Base-by-base conservation (phyloP, 2,888 invertebrate genomes). In the Dromius quadrimaculatus region DNA sequence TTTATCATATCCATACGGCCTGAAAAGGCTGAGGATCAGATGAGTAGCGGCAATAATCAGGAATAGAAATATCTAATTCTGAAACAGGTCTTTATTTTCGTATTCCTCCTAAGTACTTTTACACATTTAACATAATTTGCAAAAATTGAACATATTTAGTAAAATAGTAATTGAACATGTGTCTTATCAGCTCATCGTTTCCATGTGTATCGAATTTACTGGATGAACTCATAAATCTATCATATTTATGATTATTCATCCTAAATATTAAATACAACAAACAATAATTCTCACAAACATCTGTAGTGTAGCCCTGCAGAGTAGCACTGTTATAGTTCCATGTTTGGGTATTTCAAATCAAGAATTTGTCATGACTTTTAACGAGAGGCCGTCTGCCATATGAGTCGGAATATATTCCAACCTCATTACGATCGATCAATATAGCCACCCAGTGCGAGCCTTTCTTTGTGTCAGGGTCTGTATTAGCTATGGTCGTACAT, bases 161-260 rank as follows among this genome's bases (percentile, higher is more conserved):
- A 43, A 15, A 43, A 17, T 43, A 43, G 17, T 43, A 43, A 43
- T 43, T 43, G 5, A 15, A 43, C 43, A 43, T 43, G 17, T 28
- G 8, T 17, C 43, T 43, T 43, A 43, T 19, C 1, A 43, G 17
- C 1, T 15, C 15, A 43, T 43, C 43, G 17, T 43, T 43, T 1
- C 17, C 43, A 43, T 13, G 17, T 43, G 15, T 43, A 43, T 43
- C 9, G 5, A 15, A 43, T 43, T 43, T 43, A 43, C 17, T 43
- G 17, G 17, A 43, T 43, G 17, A 43, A 4, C 8, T 13, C 17
- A 43, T 43, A 43, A 15, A 43, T 17, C 17, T 17, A 5, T 43
- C 17, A 9, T 43, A 6, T n/a, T 15, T 43, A 43, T 15, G 17
- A 43, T 17, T 17, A 43, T 43, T 15, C 8, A 43, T 43, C 17